Percentiles rank a stretch among this genome's conserved stretches.
Conservation (phyloP, 2,888 invertebrate genomes). For the Chrysomela aeneicollis region DNA sequence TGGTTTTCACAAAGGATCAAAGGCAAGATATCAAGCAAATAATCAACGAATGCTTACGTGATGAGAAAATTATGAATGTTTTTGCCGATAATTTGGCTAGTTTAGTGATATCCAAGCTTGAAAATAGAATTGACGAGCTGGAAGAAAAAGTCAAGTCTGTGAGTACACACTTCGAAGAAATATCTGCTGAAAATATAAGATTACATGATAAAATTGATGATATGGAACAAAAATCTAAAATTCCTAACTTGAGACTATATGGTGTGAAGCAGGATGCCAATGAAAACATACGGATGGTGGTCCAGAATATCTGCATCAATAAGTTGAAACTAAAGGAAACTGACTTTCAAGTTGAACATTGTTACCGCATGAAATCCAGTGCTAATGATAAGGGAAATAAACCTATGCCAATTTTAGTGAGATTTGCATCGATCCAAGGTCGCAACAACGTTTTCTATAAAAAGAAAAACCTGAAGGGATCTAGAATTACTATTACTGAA, state of each 20-base stretch:
- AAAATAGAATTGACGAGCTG: constrained; percentile 16
- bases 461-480: neutral
- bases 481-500: neutral
- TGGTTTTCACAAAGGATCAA: constrained; percentile 13
- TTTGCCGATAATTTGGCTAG: constrained; percentile 17
- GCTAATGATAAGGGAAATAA: neutral
- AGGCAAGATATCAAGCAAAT: constrained; percentile 15
- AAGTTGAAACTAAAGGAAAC: constrained; percentile 1
- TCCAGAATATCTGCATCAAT: constrained; percentile 6
- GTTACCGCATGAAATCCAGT: constrained; percentile 5
- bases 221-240: constrained; percentile 5
- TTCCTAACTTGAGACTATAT: neutral
- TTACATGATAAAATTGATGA: neutral
- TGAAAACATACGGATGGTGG: constrained; percentile 9
- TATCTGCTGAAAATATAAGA: constrained; percentile 1
- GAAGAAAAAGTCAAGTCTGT: constrained; percentile 4
- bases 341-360: neutral
- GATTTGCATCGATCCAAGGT: neutral
- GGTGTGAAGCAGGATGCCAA: constrained; percentile 7
- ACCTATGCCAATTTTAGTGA: neutral
- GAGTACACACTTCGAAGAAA: neutral
- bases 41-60: constrained; percentile 7
- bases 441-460: constrained; percentile 1
- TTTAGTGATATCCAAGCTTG: constrained; percentile 14
- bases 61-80: constrained; percentile 13